Percentiles rank a stretch among this genome's conserved stretches.
phyloP scores from a whole-genome alignment of 2,113 vertebrate genomes.

The Mus pahari region DNA sequence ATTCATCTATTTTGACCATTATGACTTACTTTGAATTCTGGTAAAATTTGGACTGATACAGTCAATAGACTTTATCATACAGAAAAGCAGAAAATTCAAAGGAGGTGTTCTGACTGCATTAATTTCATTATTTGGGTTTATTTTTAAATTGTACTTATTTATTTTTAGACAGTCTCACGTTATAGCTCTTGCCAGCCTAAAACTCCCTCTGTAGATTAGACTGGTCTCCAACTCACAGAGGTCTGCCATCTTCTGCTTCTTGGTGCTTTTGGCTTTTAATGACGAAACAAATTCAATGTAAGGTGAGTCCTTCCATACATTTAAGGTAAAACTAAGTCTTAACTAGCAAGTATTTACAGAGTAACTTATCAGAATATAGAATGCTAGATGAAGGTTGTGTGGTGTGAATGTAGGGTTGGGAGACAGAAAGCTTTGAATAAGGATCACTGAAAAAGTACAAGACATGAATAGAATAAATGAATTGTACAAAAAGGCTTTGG shows the following conservation, averaged over 20 bases:
- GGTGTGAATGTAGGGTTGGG: neutral
- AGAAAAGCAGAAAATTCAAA: slow-evolving; percentile 42
- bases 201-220: neutral
- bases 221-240: neutral
- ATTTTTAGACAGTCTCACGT: neutral
- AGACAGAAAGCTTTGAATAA: slow-evolving; percentile 17
- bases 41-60: slow-evolving; percentile 21
- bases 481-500: slow-evolving; percentile 29
- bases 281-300: neutral
- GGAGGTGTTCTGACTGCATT: slow-evolving; percentile 31
- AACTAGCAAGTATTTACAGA: slow-evolving; percentile 31
- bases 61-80: slow-evolving; percentile 10
- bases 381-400: neutral
- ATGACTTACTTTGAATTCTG: slow-evolving; percentile 24
- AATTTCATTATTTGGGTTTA: slow-evolving; percentile 52
- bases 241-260: neutral
- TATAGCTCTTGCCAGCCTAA: neutral
- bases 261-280: neutral
- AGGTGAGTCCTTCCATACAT: neutral
- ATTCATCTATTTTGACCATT: neutral
- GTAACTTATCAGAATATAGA: neutral
- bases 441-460: neutral
- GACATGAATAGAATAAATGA: neutral
- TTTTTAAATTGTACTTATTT: slow-evolving; percentile 1
- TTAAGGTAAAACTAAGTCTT: neutral